Evolutionary conservation across 2,888 invertebrate species (phyloP), one percentile per base, ranked within the genome.

Genomic region (Byasa hedistus): DNA sequence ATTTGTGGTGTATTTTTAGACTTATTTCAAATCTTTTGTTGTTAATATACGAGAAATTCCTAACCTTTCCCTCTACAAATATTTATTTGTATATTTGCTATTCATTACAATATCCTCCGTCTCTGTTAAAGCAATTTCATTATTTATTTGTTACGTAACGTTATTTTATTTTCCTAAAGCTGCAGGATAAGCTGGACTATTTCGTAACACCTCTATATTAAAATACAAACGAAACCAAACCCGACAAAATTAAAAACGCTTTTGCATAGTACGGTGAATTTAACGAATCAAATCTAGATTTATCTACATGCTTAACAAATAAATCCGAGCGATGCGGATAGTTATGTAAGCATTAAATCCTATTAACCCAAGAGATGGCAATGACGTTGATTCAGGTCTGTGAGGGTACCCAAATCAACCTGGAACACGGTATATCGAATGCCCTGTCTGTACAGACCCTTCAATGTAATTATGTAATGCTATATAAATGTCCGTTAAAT

Each of bases 381-480:
- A 51, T 59, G 67, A 67, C 67, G 51, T 67, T 67, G 67, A 67
- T 67, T 67, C 60, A 60, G 67, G 67, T 64, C 64, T 15, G 44
- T 22, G 21, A 51, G 59, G 39, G 63, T 51, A 67, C 63, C 67
- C 67, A 60, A 60, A 67, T 64, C 64, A 66, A 66, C 44, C 59
- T 64, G 59, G 24, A 58, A 62, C 3, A 44, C 59, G 10, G 59
- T 56, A 60, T 23, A 60, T 67, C 60, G 23, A 60, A 56, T 60
- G 56, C n/a, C 57, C 32, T 52, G 54, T 55, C 57, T 52, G 48
- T 58, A 52, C 36, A 27, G 59, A 55, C 59, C 54, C n/a, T 39
- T 55, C 39, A 55, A 59, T 23, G 22, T 22, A 54, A 54, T 12
- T 54, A 54, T n/a, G 3, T 48, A 48, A 48, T 0, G n/a, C 19